Base-by-base conservation (phyloP, 2,888 invertebrate genomes). In the Conchocele bisecta region DNA sequence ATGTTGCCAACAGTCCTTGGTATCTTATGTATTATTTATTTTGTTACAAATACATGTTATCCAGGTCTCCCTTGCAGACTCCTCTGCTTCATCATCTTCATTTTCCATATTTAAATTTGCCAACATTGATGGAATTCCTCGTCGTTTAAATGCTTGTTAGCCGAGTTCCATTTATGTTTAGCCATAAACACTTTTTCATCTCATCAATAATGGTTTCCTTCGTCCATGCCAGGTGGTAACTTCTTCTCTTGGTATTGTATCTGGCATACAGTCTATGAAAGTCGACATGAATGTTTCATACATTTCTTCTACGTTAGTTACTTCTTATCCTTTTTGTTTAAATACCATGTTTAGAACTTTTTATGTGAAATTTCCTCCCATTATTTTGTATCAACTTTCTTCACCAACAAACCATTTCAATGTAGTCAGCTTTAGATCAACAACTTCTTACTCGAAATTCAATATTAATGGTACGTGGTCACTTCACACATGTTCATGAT, bases 201-300 rank as follows among this genome's bases (percentile, higher is more conserved):
- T 46, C 58, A 58, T 46, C 58, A n/a, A 58, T 44, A 46, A 46
- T 42, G 58, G 24, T 44, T n/a, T n/a, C n/a, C n/a, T 58, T 56
- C 28, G 26, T 7, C 22, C 44, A 44, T 31, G 44, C 46, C 20
- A 31, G 42, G 2, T 58, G 44, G 6, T 44, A 2, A 58, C 20
- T 33, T 44, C 44, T 17, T 58, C 46, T 20, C 31, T 50, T 11
- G 50, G 50, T 7, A 50, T 31, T 20, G 44, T 46, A 31, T 58
- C 58, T 17, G 29, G 15, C 58, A 58, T 42, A 44, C 58, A 58
- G 28, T 58, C 44, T 29, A 20, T 44, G 33, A 44, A 58, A 3
- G 46, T 26, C 3, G n/a, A 15, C 58, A 44, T 26, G 28, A 58
- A 58, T 44, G 58, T 15, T 13, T 44, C 58, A 31, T 42, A 42